A percentile compares a stretch with the other conserved stretches of the same genome.
These are phyloP conservation scores for Sylvia borin DNA, from an alignment of 2,797 vertebrate genomes.

Conservation along the genomic window DNA sequence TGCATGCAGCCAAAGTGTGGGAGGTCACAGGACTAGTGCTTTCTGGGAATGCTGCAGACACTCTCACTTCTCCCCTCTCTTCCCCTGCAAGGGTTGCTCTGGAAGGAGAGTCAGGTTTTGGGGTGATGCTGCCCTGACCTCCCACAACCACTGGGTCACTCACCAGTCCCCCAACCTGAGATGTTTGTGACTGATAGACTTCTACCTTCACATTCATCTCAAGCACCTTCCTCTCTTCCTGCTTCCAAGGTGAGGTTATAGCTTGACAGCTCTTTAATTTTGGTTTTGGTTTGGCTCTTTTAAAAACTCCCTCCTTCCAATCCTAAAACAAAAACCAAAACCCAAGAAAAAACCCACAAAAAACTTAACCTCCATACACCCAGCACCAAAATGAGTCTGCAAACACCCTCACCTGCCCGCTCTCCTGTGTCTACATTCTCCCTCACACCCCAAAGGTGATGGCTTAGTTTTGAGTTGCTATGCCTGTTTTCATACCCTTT, in stretches of 20 bases:
- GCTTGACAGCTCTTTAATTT: neutral
- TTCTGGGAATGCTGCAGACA: neutral
- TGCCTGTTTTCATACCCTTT: neutral
- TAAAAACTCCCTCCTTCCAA: neutral
- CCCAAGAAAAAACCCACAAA: neutral
- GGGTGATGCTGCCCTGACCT: neutral
- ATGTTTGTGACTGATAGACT: neutral
- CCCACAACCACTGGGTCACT: accelerated
- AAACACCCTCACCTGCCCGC: neutral
- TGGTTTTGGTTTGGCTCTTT: neutral
- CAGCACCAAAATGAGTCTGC: neutral
- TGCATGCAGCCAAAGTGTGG: accelerated
- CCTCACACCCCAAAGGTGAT: neutral
- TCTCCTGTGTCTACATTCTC: neutral
- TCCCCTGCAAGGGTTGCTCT: neutral
- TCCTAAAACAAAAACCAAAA: neutral
- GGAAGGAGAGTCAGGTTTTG: neutral
- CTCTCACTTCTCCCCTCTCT: neutral
- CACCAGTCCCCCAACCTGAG: neutral
- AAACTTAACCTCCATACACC: too few relatives aligned
- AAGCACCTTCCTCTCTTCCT: neutral
- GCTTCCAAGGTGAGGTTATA: neutral
- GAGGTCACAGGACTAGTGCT: neutral
- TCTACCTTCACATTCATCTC: neutral
- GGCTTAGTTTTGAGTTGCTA: neutral